These are phyloP conservation scores for Lampropteryx suffumata DNA, from an alignment of 2,888 invertebrate species.

Conservation along the genomic window DNA sequence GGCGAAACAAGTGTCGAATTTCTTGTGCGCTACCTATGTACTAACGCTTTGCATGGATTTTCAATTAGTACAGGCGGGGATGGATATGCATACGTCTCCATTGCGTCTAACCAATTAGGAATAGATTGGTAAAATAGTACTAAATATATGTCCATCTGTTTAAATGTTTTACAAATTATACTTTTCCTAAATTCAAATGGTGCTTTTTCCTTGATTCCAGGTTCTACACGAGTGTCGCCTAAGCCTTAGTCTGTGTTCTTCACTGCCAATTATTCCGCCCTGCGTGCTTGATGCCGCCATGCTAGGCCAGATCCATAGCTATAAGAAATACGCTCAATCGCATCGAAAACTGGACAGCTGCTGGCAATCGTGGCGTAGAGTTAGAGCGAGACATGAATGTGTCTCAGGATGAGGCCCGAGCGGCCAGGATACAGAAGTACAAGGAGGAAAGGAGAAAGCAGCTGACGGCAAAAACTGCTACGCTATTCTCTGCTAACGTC, in stretches of 20 bases:
- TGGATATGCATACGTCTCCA: too few relatives aligned
- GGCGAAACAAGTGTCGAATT: too few relatives aligned
- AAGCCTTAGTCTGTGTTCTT: conserved; percentile 65
- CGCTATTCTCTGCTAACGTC: conserved; percentile 86
- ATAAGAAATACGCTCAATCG: conserved; percentile 52
- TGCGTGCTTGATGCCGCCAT: conserved; percentile 74
- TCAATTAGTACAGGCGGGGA: too few relatives aligned
- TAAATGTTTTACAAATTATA: too few relatives aligned
- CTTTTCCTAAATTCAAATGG: conserved; percentile 8
- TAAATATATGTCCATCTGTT: too few relatives aligned
- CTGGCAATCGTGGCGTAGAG: conserved; percentile 65
- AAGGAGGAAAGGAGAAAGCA: conserved; percentile 89
- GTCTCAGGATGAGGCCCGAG: conserved; percentile 76
- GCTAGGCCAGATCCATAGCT: conserved; percentile 64
- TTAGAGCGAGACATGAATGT: conserved; percentile 61
- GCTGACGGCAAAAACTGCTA: conserved; percentile 83
- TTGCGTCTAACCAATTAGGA: too few relatives aligned
- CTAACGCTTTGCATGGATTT: too few relatives aligned
- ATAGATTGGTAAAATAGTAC: too few relatives aligned
- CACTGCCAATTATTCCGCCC: conserved; percentile 80
- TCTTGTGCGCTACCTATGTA: too few relatives aligned
- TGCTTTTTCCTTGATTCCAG: conserved; percentile 56
- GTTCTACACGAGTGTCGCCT: conserved; percentile 47
- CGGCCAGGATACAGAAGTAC: conserved; percentile 87
- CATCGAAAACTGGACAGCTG: conserved; percentile 48